A percentile compares a stretch with the other conserved stretches of the same genome.
Conservation (phyloP, 2,888 invertebrate species). For the Pristionchus fissidentatus region DNA sequence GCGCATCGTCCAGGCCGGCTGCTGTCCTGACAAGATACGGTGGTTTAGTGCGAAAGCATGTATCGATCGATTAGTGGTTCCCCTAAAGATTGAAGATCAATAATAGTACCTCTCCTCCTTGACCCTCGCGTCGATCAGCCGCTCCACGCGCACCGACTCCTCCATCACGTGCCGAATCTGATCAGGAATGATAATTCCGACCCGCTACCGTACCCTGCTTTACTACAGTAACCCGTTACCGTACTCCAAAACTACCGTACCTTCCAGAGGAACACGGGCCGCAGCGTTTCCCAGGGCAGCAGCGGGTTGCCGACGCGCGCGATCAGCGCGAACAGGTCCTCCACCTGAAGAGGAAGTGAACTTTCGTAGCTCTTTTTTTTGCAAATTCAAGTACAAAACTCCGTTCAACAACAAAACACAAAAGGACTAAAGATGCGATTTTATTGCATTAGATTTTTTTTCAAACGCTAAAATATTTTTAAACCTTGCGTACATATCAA, state of each 20-base stretch:
- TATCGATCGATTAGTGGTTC: no score
- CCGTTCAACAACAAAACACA: neutral
- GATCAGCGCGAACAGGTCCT: slow-evolving; percentile 28
- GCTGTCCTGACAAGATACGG: no score
- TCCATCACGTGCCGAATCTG: slow-evolving; percentile 42
- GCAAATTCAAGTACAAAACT: neutral
- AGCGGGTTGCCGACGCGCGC: slow-evolving; percentile 40
- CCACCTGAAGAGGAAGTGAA: slow-evolving; percentile 12
- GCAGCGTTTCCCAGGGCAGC: slow-evolving; percentile 45
- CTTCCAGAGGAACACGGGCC: slow-evolving; percentile 45
- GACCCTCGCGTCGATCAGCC: neutral
- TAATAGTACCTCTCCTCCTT: slow-evolving; percentile 9
- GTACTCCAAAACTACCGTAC: neutral
- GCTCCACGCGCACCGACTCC: slow-evolving; percentile 43
- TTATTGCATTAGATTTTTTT: no score
- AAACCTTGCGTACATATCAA: no score
- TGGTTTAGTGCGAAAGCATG: no score
- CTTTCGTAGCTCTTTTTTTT: neutral
- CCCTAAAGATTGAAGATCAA: no score
- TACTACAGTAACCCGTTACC: no score
- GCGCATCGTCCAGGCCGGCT: no score
- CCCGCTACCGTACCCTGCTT: neutral
- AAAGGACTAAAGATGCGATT: no score
- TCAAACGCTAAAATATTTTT: no score
- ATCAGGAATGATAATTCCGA: neutral